Evolutionary conservation across 1,140 invertebrate species (phyloP).

Genomic region (Antheraea mylitta): DNA sequence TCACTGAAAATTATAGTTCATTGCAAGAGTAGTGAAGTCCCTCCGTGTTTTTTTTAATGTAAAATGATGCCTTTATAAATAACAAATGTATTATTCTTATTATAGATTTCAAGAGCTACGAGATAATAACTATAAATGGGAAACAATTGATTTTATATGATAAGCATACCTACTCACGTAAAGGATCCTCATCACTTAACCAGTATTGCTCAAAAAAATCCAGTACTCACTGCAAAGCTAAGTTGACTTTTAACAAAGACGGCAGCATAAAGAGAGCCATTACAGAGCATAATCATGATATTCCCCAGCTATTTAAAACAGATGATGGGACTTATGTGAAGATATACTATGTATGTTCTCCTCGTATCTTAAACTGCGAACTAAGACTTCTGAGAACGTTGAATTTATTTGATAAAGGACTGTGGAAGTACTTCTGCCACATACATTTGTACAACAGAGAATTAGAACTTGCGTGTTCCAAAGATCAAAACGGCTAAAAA

Average conservation of each 20-base stretch:
- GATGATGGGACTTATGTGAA: slow-evolving; percentile 19
- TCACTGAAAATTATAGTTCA: no score
- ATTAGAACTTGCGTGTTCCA: no score
- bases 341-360: neutral
- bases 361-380: no score
- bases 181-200: neutral
- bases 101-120: neutral
- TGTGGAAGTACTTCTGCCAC: no score
- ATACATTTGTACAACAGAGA: no score
- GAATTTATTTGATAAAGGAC: no score
- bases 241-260: slow-evolving; percentile 12
- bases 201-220: slow-evolving; percentile 1
- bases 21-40: no score
- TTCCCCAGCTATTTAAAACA: slow-evolving; percentile 16
- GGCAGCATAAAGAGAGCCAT: slow-evolving; percentile 14
- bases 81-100: neutral
- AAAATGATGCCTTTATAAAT: neutral
- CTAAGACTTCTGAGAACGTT: no score
- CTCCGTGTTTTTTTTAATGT: no score
- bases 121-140: neutral
- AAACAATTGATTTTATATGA: slow-evolving; percentile 5
- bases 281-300: slow-evolving; percentile 23
- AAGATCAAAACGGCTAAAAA: no score
- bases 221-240: slow-evolving; percentile 10
- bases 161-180: neutral